phyloP scores from a whole-genome alignment of 2,888 invertebrate species.

The Mongoloraphidia duomilia region DNA sequence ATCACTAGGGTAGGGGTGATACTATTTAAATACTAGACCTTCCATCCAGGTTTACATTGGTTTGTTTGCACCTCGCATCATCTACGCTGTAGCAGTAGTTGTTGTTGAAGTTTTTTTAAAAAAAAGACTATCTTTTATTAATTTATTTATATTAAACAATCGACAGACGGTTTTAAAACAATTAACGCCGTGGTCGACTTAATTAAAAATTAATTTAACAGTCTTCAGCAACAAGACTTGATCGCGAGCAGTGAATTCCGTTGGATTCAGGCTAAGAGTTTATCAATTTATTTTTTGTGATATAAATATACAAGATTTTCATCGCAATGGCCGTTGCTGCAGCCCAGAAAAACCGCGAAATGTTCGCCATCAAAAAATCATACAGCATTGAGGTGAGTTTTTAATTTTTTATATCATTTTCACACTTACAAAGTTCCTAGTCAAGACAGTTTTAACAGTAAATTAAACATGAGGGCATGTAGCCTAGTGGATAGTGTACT shows the following conservation, averaged over 20 bases:
- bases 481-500: too few relatives aligned
- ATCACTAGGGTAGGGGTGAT: slow-evolving; percentile 23
- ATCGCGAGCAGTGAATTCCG: not conserved
- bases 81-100: not conserved
- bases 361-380: slow-evolving; percentile 94
- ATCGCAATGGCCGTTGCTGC: slow-evolving; percentile 66
- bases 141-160: slow-evolving; percentile 25
- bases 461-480: too few relatives aligned
- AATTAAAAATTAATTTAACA: slow-evolving; percentile 2
- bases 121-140: not conserved
- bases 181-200: slow-evolving; percentile 41
- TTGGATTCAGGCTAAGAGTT: not conserved
- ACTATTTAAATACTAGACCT: slow-evolving; percentile 24
- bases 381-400: slow-evolving; percentile 90
- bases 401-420: slow-evolving; percentile 1
- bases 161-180: slow-evolving; percentile 38
- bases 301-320: not conserved
- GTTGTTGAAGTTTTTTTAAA: not conserved
- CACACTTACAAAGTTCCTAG: not conserved
- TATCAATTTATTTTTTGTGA: not conserved
- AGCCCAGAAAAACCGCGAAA: slow-evolving; percentile 87
- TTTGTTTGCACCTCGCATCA: not conserved
- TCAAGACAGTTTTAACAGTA: not conserved
- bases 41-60: not conserved
- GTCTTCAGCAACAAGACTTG: slow-evolving; percentile 1